Evolutionary conservation across 2,797 vertebrate genomes (phyloP), one percentile per base, ranked within the genome.

Genomic region (Eulemur coronatus): DNA sequence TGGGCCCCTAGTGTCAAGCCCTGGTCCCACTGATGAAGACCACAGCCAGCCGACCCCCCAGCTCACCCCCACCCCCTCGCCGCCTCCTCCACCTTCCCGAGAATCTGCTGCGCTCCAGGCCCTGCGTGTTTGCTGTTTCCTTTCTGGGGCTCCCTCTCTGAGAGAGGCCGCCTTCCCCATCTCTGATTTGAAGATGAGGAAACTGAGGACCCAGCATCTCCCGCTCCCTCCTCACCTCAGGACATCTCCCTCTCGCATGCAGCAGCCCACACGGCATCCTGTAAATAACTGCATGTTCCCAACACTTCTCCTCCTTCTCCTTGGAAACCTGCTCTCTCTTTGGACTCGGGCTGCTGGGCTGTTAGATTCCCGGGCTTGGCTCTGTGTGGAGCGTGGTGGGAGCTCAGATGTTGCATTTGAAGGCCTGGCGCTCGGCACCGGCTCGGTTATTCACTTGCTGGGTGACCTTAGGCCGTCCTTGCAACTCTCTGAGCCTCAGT

Each of bases 241-340:
- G 89, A 94, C 61, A 4, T 15, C 89, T 91, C 93, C 81, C 91
- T 55, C 82, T 82, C 80, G 72, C 94, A 78, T 9, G 90, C 79
- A 70, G 33, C 97, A 96, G 35, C 97, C 96, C 95, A 96, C 94
- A 97, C 91, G 73, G 48, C 97, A 96, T 93, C 98, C 97, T 97
- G 96, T 96, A 97, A 97, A 97, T 97, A 97, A 98, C 97, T 95
- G 92, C 91, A 95, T 97, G 97, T 97, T 97, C 96, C 92, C 96
- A 88, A 97, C 97, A 98, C 97, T 95, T 97, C 96, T 96, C 95
- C 97, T 95, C 94, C 96, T 96, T 97, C 97, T 97, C 97, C 97
- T 97, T 97, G 97, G 97, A 97, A 97, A 97, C 96, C 94, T 97
- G 96, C 80, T 93, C 84, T 94, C 84, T 95, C 95, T 94, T 75